Conservation (phyloP, 2,888 invertebrate species). For the Diarsia brunnea region DNA sequence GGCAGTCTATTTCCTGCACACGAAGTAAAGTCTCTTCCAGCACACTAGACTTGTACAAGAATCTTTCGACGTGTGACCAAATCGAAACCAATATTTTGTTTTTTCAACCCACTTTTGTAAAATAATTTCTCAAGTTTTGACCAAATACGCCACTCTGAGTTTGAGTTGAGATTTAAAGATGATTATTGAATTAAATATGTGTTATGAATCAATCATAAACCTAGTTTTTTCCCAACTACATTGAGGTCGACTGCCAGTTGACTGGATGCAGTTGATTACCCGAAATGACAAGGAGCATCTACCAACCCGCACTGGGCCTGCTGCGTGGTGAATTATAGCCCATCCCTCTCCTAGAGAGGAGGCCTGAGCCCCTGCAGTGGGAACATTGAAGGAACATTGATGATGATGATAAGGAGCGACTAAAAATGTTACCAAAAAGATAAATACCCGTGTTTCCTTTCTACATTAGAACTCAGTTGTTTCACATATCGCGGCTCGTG, state of each 20-base stretch:
- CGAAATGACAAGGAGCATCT: neutral
- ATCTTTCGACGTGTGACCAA: neutral
- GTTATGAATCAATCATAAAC: neutral
- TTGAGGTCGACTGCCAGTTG: neutral
- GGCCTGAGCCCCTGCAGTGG: too few species aligned
- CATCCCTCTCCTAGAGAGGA: too few species aligned
- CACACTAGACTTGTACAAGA: neutral
- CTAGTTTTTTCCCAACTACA: neutral
- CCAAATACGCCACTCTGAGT: neutral
- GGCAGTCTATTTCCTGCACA: neutral
- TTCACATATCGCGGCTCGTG: slow-evolving; percentile 3
- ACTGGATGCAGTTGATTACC: neutral
- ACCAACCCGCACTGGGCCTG: too few species aligned
- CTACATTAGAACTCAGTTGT: neutral
- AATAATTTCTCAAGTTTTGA: neutral
- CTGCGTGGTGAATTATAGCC: too few species aligned
- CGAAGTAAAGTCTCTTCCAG: neutral
- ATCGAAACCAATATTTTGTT: neutral
- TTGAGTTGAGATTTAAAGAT: neutral
- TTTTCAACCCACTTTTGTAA: neutral
- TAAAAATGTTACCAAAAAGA: neutral
- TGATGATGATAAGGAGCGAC: neutral
- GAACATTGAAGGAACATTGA: too few species aligned
- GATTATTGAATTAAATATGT: neutral
- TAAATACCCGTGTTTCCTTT: neutral